These are phyloP conservation scores for Pogonomyrmex barbatus DNA, from an alignment of 1,140 invertebrate species.

Conservation along the genomic window DNA sequence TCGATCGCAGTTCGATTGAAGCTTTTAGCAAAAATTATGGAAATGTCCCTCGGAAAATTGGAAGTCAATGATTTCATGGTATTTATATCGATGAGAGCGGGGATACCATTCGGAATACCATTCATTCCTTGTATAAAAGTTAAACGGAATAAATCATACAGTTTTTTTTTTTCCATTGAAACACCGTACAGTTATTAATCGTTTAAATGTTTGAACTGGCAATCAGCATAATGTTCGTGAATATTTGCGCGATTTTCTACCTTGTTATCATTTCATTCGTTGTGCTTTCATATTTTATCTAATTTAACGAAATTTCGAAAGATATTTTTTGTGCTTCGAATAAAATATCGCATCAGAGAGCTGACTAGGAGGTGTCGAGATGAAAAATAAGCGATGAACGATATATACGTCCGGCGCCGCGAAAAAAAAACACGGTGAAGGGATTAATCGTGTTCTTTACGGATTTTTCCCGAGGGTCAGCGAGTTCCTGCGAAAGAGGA, in stretches of 20 bases:
- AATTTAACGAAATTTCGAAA: not conserved
- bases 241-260: not conserved
- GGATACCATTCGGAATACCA: not conserved
- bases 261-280: not conserved
- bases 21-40: slow-evolving; percentile 28
- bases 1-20: not conserved
- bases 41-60: not conserved
- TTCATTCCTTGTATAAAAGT: not conserved
- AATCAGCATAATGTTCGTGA: not conserved
- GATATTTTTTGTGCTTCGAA: not conserved
- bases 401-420: no score
- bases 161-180: not conserved
- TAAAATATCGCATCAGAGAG: not conserved
- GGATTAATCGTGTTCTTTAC: slow-evolving; percentile 23
- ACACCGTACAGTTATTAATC: not conserved
- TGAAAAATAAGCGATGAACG: not conserved
- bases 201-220: not conserved
- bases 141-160: not conserved
- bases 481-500: not conserved
- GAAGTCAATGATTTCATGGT: not conserved
- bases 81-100: not conserved
- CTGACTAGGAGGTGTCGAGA: not conserved
- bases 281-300: not conserved
- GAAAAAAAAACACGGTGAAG: not conserved
- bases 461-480: slow-evolving; percentile 32